Evolutionary conservation across 2,797 vertebrate genomes (phyloP), one percentile per base, ranked within the genome.

Genomic region (Malacoraja senta): DNA sequence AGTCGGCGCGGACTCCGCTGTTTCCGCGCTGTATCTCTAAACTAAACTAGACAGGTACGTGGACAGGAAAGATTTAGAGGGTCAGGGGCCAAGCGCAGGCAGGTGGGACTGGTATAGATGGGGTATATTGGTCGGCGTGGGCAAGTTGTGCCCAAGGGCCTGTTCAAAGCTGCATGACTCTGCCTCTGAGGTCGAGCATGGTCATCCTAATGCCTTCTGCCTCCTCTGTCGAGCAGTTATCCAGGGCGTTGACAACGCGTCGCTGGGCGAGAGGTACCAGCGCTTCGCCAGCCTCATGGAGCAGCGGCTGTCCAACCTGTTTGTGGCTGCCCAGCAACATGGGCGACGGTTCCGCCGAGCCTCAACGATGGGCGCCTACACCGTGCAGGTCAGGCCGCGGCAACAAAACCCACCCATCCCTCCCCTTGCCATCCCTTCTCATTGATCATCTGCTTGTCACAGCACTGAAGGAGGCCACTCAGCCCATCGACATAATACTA

Each of bases 261-360:
- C 98, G 91, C 96, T 99, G 95, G 98, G 98, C 93, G 96, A 96
- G 94, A 98, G 98, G 95, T 99, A 98, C 94, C 98, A 99, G 95
- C 99, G 98, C 96, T 99, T 99, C 93, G 98, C 98, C 93, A 97
- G 97, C 72, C 94, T 98, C 94, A 99, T 99, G 98, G 99, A 99
- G 95, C 98, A 98, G 95, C 97, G 98, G 53, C 94, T 99, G 95
- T 98, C 98, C 44, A 98, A 98, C 35, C 96, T 99, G 35, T 99
- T 99, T 94, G 97, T 98, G 96, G 96, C 98, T 96, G 98, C 98
- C 35, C 97, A 97, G 93, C 98, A 98, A 94, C 98, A 99, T 94
- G 98, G 98, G 90, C 96, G 96, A 74, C 95, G 98, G 0, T 98
- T 99, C 94, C 97, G 95, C 95, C 96, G 98, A 80, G 99, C 98